phyloP scores from a whole-genome alignment of 1,140 invertebrate genomes.

The Pseudomyrmex concolor region DNA sequence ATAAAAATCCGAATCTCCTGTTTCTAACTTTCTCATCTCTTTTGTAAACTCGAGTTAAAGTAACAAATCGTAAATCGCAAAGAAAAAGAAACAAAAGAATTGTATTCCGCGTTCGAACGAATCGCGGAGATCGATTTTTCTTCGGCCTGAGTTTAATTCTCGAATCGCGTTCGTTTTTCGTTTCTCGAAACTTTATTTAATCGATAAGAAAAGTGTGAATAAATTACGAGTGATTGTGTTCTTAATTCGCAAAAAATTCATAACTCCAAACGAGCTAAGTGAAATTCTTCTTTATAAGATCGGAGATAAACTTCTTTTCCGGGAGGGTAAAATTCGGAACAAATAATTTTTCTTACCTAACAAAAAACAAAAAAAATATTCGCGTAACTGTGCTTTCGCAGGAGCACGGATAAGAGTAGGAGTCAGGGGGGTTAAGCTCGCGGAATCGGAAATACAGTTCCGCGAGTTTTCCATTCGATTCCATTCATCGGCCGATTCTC shows the following conservation, averaged over 20 bases:
- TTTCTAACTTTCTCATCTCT: slow-evolving; percentile 22
- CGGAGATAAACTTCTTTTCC: background rate
- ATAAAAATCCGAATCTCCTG: slow-evolving; percentile 3
- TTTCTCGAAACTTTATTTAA: slow-evolving; percentile 16
- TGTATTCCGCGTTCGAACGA: slow-evolving; percentile 15
- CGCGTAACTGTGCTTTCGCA: background rate
- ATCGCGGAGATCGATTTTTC: slow-evolving; percentile 38
- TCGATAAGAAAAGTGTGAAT: slow-evolving; percentile 17
- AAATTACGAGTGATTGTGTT: slow-evolving; percentile 7
- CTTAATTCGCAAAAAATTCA: background rate
- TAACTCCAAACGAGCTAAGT: background rate
- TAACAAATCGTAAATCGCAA: slow-evolving; percentile 33
- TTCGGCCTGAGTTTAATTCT: slow-evolving; percentile 40
- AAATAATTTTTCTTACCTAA: slow-evolving; percentile 14
- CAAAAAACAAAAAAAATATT: too few relatives aligned
- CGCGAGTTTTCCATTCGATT: slow-evolving; percentile 54
- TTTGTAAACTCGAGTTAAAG: slow-evolving; percentile 26
- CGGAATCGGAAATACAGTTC: slow-evolving; percentile 55
- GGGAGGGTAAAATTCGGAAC: background rate
- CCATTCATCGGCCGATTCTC: slow-evolving; percentile 60
- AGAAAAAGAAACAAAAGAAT: slow-evolving; percentile 1
- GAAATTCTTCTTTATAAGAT: slow-evolving; percentile 4
- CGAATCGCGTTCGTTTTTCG: slow-evolving; percentile 1
- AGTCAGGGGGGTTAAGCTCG: slow-evolving; percentile 16
- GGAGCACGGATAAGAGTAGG: slow-evolving; percentile 9